phyloP scores from a whole-genome alignment of 2,888 invertebrate genomes.

The Hanleya hanleyi region DNA sequence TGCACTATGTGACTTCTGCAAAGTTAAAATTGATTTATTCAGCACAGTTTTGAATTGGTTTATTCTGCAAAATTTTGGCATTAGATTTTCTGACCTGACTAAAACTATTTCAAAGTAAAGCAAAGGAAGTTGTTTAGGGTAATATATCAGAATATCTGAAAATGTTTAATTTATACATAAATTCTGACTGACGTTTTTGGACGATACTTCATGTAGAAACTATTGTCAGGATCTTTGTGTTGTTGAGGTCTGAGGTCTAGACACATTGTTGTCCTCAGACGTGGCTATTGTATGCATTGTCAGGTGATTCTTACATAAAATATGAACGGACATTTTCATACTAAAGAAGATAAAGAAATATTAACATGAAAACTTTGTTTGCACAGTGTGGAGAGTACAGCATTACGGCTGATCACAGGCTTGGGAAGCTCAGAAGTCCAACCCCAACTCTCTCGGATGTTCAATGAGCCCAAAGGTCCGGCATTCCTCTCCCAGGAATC shows the following conservation, averaged over 20 bases:
- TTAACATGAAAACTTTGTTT: not conserved
- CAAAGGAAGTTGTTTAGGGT: too few relatives aligned
- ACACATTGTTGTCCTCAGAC: not conserved
- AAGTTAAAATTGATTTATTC: too few relatives aligned
- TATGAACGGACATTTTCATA: not conserved
- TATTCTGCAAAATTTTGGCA: too few relatives aligned
- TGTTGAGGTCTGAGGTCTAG: not conserved
- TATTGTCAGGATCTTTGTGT: conserved; percentile 20
- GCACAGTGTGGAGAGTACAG: conserved; percentile 87
- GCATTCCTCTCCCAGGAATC: conserved; percentile 88
- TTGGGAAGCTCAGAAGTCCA: conserved; percentile 96
- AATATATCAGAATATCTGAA: too few relatives aligned
- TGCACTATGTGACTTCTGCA: too few relatives aligned
- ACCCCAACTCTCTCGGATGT: conserved; percentile 90
- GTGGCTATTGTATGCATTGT: not conserved
- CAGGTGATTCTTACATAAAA: too few relatives aligned
- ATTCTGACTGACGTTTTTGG: too few relatives aligned
- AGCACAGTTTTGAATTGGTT: too few relatives aligned
- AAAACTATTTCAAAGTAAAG: too few relatives aligned
- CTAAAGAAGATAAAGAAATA: not conserved
- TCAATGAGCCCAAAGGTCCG: conserved; percentile 92
- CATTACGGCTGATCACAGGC: conserved; percentile 88
- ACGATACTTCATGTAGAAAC: too few relatives aligned
- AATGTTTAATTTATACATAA: too few relatives aligned
- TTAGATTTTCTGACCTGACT: too few relatives aligned